These are phyloP conservation scores for Ctenodactylus gundi DNA, from an alignment of 2,113 vertebrate genomes.

Conservation along the genomic window DNA sequence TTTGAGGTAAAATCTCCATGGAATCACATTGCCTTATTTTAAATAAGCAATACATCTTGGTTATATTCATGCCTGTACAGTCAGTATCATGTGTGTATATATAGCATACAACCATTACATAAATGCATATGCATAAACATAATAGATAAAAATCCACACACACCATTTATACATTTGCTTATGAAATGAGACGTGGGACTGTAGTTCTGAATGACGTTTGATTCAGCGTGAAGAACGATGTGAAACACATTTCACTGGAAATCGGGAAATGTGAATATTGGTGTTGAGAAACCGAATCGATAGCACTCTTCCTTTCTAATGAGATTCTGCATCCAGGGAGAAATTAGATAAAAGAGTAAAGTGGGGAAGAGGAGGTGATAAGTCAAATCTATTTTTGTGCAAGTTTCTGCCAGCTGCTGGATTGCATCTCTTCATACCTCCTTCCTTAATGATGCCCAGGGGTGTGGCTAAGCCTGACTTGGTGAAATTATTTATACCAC, in stretches of 20 bases:
- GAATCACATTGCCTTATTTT: not conserved
- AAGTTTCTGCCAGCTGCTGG: accelerated
- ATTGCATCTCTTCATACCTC: accelerated
- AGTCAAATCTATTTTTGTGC: no score
- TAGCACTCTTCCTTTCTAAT: no score
- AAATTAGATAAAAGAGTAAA: not conserved
- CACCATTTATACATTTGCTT: not conserved
- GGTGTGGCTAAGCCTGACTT: not conserved
- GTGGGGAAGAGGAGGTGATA: accelerated
- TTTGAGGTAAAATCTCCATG: not conserved
- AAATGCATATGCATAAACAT: not conserved
- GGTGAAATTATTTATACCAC: not conserved
- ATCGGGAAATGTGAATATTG: not conserved
- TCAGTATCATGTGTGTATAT: accelerated
- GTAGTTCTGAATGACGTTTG: not conserved
- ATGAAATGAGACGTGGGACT: not conserved
- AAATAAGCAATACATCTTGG: not conserved
- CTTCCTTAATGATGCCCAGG: not conserved
- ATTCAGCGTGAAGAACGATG: not conserved
- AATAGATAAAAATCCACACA: no score
- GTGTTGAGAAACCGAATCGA: not conserved
- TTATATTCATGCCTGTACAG: not conserved
- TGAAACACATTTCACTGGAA: not conserved
- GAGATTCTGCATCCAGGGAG: not conserved
- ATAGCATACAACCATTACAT: not conserved